Evolutionary conservation across 53 echinoderm and acorn worm genomes (phyloP).

Genomic region (Crossaster papposus): DNA sequence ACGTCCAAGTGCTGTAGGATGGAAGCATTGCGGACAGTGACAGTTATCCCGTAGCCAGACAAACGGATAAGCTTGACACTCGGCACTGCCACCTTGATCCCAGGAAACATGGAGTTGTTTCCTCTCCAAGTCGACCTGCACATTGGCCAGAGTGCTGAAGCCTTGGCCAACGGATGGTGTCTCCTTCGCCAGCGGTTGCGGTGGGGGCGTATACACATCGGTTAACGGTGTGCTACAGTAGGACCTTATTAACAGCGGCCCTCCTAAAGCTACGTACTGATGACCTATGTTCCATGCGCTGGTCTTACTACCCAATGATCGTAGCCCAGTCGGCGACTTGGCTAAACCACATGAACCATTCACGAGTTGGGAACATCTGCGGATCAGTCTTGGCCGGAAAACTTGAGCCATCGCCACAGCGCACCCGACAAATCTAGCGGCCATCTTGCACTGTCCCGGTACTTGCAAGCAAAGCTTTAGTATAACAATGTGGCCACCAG

Average conservation of each 20-base stretch:
- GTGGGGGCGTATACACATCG: not conserved
- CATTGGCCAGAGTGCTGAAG: not conserved
- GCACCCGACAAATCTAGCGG: too few relatives aligned
- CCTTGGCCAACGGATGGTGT: not conserved
- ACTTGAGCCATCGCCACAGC: too few relatives aligned
- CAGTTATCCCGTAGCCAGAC: slow-evolving; percentile 92
- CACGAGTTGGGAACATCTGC: too few relatives aligned
- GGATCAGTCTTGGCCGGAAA: too few relatives aligned
- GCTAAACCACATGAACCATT: too few relatives aligned
- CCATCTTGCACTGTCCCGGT: too few relatives aligned
- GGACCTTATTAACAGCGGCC: not conserved
- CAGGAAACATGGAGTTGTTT: slow-evolving; percentile 48
- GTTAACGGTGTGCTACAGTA: not conserved
- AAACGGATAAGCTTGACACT: slow-evolving; percentile 55
- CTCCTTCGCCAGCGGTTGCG: not conserved
- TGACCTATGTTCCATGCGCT: too few relatives aligned
- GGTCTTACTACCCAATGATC: too few relatives aligned
- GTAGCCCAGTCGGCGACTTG: too few relatives aligned
- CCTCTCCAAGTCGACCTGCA: not conserved
- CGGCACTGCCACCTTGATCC: slow-evolving; percentile 34
- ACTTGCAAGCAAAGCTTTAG: too few relatives aligned
- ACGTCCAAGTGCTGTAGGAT: slow-evolving; percentile 45
- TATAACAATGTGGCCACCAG: too few relatives aligned
- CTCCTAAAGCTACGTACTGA: not conserved
- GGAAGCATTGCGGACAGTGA: slow-evolving; percentile 71